These are phyloP conservation scores for Hyperoplus lanceolatus DNA, from an alignment of 2,797 vertebrate species.

Conservation along the genomic window DNA sequence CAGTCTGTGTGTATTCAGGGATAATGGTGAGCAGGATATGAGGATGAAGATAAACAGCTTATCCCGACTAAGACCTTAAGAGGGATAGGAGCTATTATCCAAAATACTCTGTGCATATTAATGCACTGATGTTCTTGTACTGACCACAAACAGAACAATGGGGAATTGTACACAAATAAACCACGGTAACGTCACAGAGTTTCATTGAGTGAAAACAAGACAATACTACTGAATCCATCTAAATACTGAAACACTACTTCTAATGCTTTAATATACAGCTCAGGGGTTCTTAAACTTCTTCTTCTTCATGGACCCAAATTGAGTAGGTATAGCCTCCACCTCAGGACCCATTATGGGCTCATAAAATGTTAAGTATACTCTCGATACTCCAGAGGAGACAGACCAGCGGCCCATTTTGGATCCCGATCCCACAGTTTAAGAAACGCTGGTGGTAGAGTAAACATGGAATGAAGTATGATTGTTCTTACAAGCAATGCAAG, in stretches of 20 bases:
- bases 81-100: constrained; percentile 63
- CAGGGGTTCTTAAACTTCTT: constrained; percentile 78
- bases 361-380: constrained; percentile 35
- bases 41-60: constrained; percentile 68
- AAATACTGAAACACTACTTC: constrained; percentile 93
- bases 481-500: constrained; percentile 96
- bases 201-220: constrained; percentile 82
- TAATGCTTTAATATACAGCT: constrained; percentile 90
- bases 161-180: constrained; percentile 87
- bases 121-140: constrained; percentile 60
- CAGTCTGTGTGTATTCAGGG: constrained; percentile 52
- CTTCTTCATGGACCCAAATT: constrained; percentile 57
- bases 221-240: constrained; percentile 88
- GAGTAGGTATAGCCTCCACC: constrained; percentile 33
- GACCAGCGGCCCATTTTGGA: constrained; percentile 11
- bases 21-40: constrained; percentile 60
- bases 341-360: constrained; percentile 30
- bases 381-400: constrained; percentile 30
- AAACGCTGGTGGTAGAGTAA: constrained; percentile 81
- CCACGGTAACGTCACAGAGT: constrained; percentile 88
- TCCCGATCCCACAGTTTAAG: constrained; percentile 58
- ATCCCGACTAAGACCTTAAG: constrained; percentile 54
- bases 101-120: constrained; percentile 53
- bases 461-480: constrained; percentile 89
- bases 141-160: constrained; percentile 85